These are phyloP conservation scores for Incurvaria masculella DNA, from an alignment of 2,888 invertebrate species.

Conservation along the genomic window DNA sequence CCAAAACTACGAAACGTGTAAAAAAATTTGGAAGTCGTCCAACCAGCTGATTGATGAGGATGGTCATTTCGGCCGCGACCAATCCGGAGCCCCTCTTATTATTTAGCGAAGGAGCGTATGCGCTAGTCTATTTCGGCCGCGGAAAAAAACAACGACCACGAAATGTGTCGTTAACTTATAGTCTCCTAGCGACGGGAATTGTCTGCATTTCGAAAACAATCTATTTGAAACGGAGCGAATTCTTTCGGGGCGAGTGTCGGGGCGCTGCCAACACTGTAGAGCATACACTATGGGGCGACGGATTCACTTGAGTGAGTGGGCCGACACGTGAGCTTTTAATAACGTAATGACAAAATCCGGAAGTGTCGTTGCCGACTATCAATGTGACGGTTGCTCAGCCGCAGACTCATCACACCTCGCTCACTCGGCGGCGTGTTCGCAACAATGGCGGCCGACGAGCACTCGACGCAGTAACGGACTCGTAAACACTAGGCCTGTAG, in stretches of 20 bases:
- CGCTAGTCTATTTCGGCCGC: conserved; percentile 52
- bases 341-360: neutral
- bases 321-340: too few relatives aligned
- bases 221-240: neutral
- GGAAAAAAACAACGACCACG: conserved; percentile 47
- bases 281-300: too few relatives aligned
- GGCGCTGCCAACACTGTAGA: too few relatives aligned
- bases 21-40: conserved; percentile 53
- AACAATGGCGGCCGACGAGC: too few relatives aligned
- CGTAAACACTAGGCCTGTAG: neutral
- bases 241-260: neutral
- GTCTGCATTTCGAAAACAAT: neutral
- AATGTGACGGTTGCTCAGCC: neutral
- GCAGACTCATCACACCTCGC: neutral
- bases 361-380: neutral
- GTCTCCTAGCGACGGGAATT: neutral
- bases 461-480: neutral
- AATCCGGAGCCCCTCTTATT: conserved; percentile 55
- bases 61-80: conserved; percentile 57
- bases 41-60: conserved; percentile 58
- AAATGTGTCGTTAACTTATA: conserved; percentile 35
- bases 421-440: too few relatives aligned
- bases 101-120: conserved; percentile 53
- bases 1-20: conserved; percentile 52
- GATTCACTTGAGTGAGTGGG: too few relatives aligned